Base-by-base conservation (phyloP, 2,888 invertebrate genomes). In the Netelia fuscicornis region DNA sequence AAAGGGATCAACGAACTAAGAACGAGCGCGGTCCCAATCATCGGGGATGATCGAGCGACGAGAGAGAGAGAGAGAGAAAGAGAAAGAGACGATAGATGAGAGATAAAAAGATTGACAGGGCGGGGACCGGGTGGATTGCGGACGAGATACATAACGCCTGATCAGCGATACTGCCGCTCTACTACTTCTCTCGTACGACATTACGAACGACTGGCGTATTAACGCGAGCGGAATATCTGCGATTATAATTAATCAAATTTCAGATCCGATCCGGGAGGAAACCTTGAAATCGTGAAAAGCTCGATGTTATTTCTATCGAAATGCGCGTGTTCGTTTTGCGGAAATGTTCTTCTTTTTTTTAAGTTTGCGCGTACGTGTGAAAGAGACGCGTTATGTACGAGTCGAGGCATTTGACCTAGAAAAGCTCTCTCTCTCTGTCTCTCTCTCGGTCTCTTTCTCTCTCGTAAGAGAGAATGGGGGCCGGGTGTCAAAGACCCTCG, bases 401-500 rank as follows among this genome's bases (percentile, higher is more conserved):
- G 1, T 11, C 54, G 58, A 20, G 42, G 67, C 42, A 56, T 62
- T 72, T 76, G 80, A 72, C 80, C 83, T 67, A 83, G 83, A 83
- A 79, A 84, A 48, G 48, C 48, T 48, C 48, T 48, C 48, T 48
- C 48, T 30, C 30, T 30, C 30, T 30, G 5, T 30, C 30, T 56
- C 65, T 58, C 25, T 25, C 60, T 68, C 67, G 17, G 17, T 9
- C 44, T 25, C 25, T 25, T 17, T 17, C 17, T 17, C 17, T 17
- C 17, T 17, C 17, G 48, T 48, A 62, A 44, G 56, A 56, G 56
- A 48, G 70, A 37, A 74, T 58, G 74, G 72, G 78, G 71, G 76
- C 48, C 65, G 60, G 58, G 84, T 74, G 84, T 84, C 81, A 81
- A 81, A 84, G 84, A 84, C 81, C 84, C 81, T 84, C 77, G 68